These are phyloP conservation scores for Phyllotreta cruciferae DNA, from an alignment of 2,888 invertebrate species.

Conservation along the genomic window DNA sequence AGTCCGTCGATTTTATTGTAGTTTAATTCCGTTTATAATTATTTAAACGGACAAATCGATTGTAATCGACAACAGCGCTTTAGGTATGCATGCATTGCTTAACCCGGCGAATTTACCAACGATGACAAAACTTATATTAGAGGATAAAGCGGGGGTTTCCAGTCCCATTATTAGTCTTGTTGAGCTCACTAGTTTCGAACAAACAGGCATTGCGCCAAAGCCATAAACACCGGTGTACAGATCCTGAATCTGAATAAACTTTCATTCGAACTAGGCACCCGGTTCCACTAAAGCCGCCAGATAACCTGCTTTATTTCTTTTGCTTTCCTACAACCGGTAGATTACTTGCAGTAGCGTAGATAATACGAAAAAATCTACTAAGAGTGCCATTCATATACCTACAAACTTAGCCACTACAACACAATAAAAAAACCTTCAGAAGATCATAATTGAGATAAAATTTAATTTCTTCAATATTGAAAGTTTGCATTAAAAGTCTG, in stretches of 20 bases:
- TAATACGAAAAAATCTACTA: neutral
- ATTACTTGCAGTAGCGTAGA: slow-evolving; percentile 6
- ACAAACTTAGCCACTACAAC: neutral
- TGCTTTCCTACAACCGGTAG: slow-evolving; percentile 13
- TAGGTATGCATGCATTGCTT: too few species aligned
- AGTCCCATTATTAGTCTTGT: slow-evolving; percentile 33
- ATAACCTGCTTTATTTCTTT: slow-evolving; percentile 28
- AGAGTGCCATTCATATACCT: neutral
- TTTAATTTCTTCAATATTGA: too few species aligned
- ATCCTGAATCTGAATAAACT: slow-evolving; percentile 37
- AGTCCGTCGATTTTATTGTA: too few species aligned
- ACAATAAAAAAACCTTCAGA: too few species aligned
- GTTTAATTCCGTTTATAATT: too few species aligned
- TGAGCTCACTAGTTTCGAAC: slow-evolving; percentile 30
- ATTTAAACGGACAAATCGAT: too few species aligned
- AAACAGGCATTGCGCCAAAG: slow-evolving; percentile 37
- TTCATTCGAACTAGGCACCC: slow-evolving; percentile 28
- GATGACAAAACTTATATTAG: slow-evolving; percentile 27
- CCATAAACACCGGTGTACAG: slow-evolving; percentile 35
- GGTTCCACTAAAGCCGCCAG: slow-evolving; percentile 19
- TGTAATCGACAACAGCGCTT: too few species aligned
- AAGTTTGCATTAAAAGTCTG: too few species aligned
- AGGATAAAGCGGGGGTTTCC: slow-evolving; percentile 8
- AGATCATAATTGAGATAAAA: too few species aligned
- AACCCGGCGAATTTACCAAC: slow-evolving; percentile 2